These are phyloP conservation scores for Phyllostomus discolor DNA, from an alignment of 2,113 vertebrate genomes.

Conservation along the genomic window DNA sequence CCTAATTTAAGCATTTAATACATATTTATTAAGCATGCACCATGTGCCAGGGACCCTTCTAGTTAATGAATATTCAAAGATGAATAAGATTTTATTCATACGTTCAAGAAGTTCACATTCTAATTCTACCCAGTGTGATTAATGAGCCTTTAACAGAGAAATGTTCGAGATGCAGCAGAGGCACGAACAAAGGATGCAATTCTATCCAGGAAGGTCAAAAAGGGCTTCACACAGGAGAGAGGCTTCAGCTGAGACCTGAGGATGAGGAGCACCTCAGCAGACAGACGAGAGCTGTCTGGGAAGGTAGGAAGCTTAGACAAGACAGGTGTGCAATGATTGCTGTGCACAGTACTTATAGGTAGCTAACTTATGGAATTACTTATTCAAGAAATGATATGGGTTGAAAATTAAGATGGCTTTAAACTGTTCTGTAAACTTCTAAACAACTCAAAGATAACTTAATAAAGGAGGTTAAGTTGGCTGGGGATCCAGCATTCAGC, in stretches of 20 bases:
- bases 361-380: background rate
- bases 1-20: constrained; percentile 24
- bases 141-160: constrained; percentile 40
- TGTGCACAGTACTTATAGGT: background rate
- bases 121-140: constrained; percentile 40
- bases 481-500: background rate
- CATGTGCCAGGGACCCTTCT: background rate
- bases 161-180: background rate
- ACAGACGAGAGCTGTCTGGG: background rate
- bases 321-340: background rate
- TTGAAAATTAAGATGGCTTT: background rate
- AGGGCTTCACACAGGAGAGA: background rate
- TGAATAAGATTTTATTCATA: constrained; percentile 28
- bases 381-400: background rate
- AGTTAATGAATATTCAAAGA: constrained; percentile 5
- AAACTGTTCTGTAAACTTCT: background rate
- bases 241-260: background rate
- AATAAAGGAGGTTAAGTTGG: background rate
- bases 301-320: background rate
- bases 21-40: constrained; percentile 34
- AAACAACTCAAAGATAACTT: background rate
- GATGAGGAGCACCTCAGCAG: background rate
- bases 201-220: background rate
- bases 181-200: background rate
- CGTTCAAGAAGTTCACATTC: constrained; percentile 19